These are phyloP conservation scores for Zele albiditarsus DNA, from an alignment of 2,888 invertebrate genomes.

Conservation along the genomic window DNA sequence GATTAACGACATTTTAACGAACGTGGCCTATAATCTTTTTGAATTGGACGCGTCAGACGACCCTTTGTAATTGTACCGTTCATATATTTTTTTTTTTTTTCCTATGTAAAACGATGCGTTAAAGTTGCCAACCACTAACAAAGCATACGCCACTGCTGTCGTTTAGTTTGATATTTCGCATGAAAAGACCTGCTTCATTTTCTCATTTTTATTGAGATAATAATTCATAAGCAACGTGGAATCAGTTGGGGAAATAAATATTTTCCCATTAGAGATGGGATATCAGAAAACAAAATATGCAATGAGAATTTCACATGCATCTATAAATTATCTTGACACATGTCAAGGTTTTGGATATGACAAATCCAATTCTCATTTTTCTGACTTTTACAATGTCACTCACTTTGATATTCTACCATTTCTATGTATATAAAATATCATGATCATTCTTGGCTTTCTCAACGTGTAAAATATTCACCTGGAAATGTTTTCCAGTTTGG, in stretches of 20 bases:
- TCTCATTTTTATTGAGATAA: not conserved
- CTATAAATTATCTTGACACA: not conserved
- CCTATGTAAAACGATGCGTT: conserved; percentile 10
- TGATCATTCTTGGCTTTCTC: not conserved
- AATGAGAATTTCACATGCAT: not conserved
- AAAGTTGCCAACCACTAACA: conserved; percentile 20
- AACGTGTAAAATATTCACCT: not conserved
- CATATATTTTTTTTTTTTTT: conserved; percentile 1
- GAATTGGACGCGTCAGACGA: not conserved
- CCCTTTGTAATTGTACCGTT: conserved; percentile 18
- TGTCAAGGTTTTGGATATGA: not conserved
- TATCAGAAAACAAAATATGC: not conserved
- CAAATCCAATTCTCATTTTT: not conserved
- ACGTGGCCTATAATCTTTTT: conserved; percentile 7
- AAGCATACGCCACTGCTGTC: not conserved
- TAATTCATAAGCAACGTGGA: not conserved
- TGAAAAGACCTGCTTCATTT: not conserved
- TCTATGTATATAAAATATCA: not conserved
- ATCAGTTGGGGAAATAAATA: not conserved
- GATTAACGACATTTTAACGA: conserved; percentile 11
- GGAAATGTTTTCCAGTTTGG: not conserved
- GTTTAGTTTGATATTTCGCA: not conserved
- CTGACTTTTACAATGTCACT: conserved; percentile 5
- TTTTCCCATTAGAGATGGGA: not conserved
- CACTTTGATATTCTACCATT: not conserved